Evolutionary conservation across 1,140 invertebrate genomes (phyloP).

Genomic region (Bombus breviceps): DNA sequence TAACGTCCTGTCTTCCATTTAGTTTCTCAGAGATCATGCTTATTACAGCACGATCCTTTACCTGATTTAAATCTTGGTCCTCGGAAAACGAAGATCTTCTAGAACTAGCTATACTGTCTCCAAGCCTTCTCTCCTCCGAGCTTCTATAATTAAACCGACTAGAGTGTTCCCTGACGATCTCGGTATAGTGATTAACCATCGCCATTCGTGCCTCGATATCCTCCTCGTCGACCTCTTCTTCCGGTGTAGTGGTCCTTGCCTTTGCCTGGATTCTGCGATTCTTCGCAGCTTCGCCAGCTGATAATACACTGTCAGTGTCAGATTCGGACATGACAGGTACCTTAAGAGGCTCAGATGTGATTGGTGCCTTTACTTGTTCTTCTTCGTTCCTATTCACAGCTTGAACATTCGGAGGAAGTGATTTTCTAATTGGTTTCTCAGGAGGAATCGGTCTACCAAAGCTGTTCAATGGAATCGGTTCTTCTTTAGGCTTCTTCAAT

Average conservation of each 20-base stretch:
- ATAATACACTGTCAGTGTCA: constrained; percentile 73
- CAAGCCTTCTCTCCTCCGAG: constrained; percentile 34
- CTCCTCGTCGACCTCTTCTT: constrained; percentile 84
- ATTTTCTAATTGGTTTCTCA: constrained; percentile 72
- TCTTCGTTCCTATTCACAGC: neutral
- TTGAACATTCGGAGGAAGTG: neutral
- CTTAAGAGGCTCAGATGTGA: constrained; percentile 40
- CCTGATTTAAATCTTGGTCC: constrained; percentile 29
- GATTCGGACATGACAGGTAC: constrained; percentile 69
- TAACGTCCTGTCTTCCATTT: neutral
- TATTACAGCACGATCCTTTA: neutral
- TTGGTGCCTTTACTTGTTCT: neutral
- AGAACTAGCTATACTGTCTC: constrained; percentile 29
- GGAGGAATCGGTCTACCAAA: constrained; percentile 73
- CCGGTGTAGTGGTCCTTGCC: constrained; percentile 77
- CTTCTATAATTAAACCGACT: constrained; percentile 12
- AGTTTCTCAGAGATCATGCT: neutral
- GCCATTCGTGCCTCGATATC: constrained; percentile 84
- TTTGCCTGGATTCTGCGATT: constrained; percentile 76
- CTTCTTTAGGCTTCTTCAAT: constrained; percentile 84
- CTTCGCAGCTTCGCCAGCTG: constrained; percentile 78
- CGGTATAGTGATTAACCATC: constrained; percentile 90
- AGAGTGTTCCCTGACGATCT: constrained; percentile 88
- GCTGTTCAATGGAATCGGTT: constrained; percentile 72
- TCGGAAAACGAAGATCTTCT: constrained; percentile 56